These are phyloP conservation scores for Pseudonaja textilis DNA, from an alignment of 2,113 vertebrate species.

Conservation along the genomic window DNA sequence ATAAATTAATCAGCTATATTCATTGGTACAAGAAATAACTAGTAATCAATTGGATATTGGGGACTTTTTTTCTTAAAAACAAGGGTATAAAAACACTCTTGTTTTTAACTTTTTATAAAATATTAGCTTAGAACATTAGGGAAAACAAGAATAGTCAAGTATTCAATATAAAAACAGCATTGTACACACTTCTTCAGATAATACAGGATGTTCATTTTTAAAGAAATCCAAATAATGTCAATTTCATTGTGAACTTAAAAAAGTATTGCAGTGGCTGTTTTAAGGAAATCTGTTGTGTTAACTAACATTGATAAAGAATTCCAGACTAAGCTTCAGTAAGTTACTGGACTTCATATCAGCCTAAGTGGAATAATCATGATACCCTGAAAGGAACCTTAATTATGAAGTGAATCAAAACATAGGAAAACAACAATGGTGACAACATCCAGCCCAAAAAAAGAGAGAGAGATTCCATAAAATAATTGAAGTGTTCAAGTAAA, in stretches of 20 bases:
- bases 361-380: not conserved
- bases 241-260: not conserved
- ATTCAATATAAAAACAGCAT: not conserved
- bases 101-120: not conserved
- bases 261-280: not conserved
- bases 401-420: not conserved
- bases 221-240: not conserved
- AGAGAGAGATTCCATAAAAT: not conserved
- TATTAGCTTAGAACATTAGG: not conserved
- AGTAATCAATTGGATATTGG: not conserved
- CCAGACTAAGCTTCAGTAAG: not conserved
- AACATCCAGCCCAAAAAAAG: not conserved
- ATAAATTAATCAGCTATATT: not conserved
- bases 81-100: not conserved
- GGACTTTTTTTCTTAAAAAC: not conserved
- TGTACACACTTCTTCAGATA: not conserved
- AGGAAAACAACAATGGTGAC: not conserved
- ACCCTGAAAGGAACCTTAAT: not conserved
- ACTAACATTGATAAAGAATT: not conserved
- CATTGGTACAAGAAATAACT: not conserved
- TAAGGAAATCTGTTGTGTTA: not conserved
- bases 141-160: not conserved
- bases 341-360: not conserved
- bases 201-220: not conserved
- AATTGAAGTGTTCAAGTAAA: not conserved